These are phyloP conservation scores for Paratrypauchen microcephalus DNA, from an alignment of 2,797 vertebrate genomes.

Conservation along the genomic window DNA sequence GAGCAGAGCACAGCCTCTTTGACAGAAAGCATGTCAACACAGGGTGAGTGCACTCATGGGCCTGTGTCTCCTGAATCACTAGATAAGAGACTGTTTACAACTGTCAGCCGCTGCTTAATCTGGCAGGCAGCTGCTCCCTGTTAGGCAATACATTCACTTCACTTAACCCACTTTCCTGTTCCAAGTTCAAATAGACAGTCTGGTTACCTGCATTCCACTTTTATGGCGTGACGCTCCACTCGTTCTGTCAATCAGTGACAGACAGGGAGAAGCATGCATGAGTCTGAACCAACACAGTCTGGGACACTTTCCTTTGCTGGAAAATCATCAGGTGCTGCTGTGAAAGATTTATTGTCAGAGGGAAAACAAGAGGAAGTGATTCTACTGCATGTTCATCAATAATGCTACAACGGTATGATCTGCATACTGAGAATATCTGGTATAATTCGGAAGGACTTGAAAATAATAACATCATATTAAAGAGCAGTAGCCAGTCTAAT, in stretches of 20 bases:
- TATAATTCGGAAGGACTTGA: not conserved
- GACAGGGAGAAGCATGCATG: slow-evolving; percentile 38
- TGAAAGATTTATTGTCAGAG: not conserved
- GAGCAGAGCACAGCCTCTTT: slow-evolving; percentile 31
- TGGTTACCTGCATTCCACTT: slow-evolving; percentile 56
- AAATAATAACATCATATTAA: not conserved
- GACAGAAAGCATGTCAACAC: slow-evolving; percentile 62
- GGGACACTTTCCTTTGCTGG: slow-evolving; percentile 7
- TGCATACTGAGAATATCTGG: not conserved
- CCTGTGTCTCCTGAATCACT: slow-evolving; percentile 49
- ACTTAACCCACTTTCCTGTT: slow-evolving; percentile 71
- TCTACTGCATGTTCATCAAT: not conserved
- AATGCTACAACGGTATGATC: slow-evolving; percentile 16
- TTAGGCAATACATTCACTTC: slow-evolving; percentile 65
- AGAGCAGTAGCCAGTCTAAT: slow-evolving; percentile 22
- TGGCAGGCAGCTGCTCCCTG: slow-evolving; percentile 63
- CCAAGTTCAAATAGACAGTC: slow-evolving; percentile 62
- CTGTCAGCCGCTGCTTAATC: slow-evolving; percentile 60
- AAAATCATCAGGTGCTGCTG: slow-evolving; percentile 9
- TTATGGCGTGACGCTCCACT: slow-evolving; percentile 38
- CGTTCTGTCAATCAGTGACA: slow-evolving; percentile 62
- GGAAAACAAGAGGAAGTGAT: not conserved
- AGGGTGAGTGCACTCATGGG: slow-evolving; percentile 44
- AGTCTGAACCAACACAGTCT: slow-evolving; percentile 12
- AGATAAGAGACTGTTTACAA: slow-evolving; percentile 73